Conservation (phyloP, 2,113 vertebrate genomes). For the Uria lomvia region DNA sequence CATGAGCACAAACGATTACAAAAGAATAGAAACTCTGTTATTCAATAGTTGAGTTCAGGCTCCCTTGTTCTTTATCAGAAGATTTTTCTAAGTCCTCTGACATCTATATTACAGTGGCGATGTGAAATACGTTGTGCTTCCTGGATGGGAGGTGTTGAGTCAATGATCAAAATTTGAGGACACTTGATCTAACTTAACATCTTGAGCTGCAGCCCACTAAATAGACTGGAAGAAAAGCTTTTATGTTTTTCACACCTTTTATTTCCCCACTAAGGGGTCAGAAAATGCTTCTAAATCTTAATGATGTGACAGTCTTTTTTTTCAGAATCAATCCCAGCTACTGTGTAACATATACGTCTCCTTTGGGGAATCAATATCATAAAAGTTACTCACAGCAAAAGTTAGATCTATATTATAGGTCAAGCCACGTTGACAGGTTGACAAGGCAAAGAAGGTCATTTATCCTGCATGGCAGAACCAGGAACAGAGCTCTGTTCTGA, state of each 20-base stretch:
- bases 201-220: background rate
- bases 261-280: background rate
- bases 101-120: background rate
- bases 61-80: background rate
- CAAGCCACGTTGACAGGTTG: background rate
- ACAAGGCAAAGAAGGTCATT: conserved; percentile 16
- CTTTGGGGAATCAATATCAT: conserved; percentile 22
- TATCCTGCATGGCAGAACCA: background rate
- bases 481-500: conserved; percentile 10
- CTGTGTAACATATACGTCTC: background rate
- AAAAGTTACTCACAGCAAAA: conserved; percentile 10
- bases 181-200: background rate
- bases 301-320: background rate
- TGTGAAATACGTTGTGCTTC: background rate
- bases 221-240: conserved; percentile 12
- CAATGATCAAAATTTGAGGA: background rate
- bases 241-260: conserved; percentile 1
- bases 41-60: background rate
- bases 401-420: conserved; percentile 39
- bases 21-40: background rate
- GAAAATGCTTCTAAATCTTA: background rate
- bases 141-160: background rate
- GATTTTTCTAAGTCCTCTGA: background rate
- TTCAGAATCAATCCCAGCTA: background rate
- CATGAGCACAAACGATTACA: background rate